Evolutionary conservation across 2,888 invertebrate genomes (phyloP).

Genomic region (Stenoptilia bipunctidactyla): DNA sequence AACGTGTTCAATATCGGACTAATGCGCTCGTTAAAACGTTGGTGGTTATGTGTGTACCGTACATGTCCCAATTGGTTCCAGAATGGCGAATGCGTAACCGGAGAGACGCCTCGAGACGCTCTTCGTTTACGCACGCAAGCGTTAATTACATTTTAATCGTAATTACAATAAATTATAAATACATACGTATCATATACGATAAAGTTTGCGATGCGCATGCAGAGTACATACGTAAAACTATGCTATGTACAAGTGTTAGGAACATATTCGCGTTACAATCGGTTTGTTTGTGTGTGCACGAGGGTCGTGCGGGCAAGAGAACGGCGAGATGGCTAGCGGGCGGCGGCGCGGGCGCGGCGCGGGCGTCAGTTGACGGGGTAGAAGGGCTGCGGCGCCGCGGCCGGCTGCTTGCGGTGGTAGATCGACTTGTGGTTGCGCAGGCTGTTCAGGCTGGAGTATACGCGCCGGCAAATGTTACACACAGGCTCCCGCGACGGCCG

Average conservation of each 20-base stretch:
- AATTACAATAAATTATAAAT: constrained; percentile 47
- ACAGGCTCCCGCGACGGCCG: constrained; percentile 90
- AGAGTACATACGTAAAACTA: constrained; percentile 51
- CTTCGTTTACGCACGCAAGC: constrained; percentile 37
- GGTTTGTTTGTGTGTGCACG: constrained; percentile 29
- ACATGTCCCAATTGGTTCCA: constrained; percentile 71
- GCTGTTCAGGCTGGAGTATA: constrained; percentile 92
- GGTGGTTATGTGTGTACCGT: constrained; percentile 69
- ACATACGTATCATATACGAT: constrained; percentile 33
- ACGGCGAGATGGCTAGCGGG: constrained; percentile 31
- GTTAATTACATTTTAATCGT: constrained; percentile 29
- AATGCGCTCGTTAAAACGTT: constrained; percentile 63
- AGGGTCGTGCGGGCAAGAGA: no score
- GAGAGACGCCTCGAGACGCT: constrained; percentile 15
- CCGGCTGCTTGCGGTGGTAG: constrained; percentile 88
- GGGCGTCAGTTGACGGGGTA: constrained; percentile 60
- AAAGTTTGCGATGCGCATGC: constrained; percentile 63
- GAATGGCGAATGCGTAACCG: constrained; percentile 24
- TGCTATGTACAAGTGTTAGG: constrained; percentile 70
- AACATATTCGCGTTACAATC: constrained; percentile 60
- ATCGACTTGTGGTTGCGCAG: constrained; percentile 93
- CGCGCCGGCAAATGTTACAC: constrained; percentile 93
- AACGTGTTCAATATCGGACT: constrained; percentile 50
- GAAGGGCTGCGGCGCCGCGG: constrained; percentile 50
- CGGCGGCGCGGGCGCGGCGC: constrained; percentile 23